Evolutionary conservation across 1,140 invertebrate genomes (phyloP).

Genomic region (Mesaphorura yosii): DNA sequence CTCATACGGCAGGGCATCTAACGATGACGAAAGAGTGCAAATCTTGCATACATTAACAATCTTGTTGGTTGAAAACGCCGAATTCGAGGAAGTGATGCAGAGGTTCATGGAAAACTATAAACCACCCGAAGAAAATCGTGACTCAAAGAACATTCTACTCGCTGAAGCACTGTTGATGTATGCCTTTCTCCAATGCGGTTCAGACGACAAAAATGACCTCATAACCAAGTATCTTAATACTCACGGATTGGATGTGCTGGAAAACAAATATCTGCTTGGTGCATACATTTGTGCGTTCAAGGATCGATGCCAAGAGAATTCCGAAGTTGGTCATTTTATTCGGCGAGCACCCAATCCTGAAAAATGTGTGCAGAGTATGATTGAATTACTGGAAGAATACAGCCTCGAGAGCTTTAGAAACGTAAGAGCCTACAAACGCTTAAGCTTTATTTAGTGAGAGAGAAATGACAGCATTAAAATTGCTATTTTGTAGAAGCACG

Average conservation of each 20-base stretch:
- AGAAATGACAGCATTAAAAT: background rate
- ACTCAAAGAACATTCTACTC: background rate
- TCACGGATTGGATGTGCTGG: background rate
- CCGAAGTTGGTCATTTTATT: background rate
- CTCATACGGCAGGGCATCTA: constrained; percentile 3
- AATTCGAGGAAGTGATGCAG: constrained; percentile 3
- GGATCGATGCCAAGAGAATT: constrained; percentile 8
- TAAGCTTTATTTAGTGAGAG: background rate
- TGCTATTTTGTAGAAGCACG: constrained; percentile 18
- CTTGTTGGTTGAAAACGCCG: constrained; percentile 7
- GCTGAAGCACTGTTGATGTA: constrained; percentile 21
- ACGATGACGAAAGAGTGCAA: constrained; percentile 18
- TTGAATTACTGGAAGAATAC: constrained; percentile 2
- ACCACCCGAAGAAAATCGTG: background rate
- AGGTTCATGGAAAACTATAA: background rate
- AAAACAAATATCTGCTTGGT: constrained; percentile 12
- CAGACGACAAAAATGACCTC: background rate
- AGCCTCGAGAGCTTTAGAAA: constrained; percentile 13
- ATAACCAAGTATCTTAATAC: constrained; percentile 13
- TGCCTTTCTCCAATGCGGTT: constrained; percentile 9
- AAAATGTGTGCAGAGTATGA: constrained; percentile 5
- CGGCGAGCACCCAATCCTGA: constrained; percentile 3
- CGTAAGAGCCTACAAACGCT: constrained; percentile 1
- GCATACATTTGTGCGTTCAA: constrained; percentile 8
- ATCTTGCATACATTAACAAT: constrained; percentile 13